Conservation (phyloP, 2,113 vertebrate species). For the Archilochus colubris region DNA sequence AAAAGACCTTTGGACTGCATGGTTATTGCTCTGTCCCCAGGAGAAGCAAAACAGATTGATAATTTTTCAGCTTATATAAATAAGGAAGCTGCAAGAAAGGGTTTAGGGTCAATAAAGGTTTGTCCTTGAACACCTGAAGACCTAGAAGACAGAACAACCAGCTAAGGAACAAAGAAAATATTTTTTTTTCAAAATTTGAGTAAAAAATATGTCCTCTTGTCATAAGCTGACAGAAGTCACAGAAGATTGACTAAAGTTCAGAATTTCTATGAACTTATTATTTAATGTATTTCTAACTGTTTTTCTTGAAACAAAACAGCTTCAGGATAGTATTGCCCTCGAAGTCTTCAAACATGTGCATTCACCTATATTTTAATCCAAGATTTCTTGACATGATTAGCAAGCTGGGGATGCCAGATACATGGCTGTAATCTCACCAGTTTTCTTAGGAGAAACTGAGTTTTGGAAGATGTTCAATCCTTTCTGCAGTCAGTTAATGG, state of each 20-base stretch:
- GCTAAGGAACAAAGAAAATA: neutral
- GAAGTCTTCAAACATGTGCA: neutral
- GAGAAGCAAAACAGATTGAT: neutral
- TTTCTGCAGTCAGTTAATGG: neutral
- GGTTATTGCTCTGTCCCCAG: neutral
- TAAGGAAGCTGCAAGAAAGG: neutral
- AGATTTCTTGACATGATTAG: neutral
- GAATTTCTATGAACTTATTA: neutral
- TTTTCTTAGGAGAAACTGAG: neutral
- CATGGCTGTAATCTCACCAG: neutral
- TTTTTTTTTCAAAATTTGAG: neutral
- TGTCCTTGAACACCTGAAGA: neutral
- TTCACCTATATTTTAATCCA: neutral
- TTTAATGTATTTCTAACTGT: neutral
- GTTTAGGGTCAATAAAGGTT: neutral
- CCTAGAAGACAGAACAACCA: neutral
- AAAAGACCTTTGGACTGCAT: constrained; percentile 52
- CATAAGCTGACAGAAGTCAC: neutral
- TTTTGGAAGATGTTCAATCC: neutral
- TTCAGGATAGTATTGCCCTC: neutral
- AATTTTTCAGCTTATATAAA: neutral
- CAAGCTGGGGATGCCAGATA: neutral
- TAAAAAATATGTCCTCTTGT: neutral
- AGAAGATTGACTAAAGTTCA: neutral
- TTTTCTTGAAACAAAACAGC: neutral